A percentile compares a stretch with the other conserved stretches of the same genome.
Evolutionary conservation across 2,113 vertebrate species (phyloP).

Genomic region (Perccottus glenii): DNA sequence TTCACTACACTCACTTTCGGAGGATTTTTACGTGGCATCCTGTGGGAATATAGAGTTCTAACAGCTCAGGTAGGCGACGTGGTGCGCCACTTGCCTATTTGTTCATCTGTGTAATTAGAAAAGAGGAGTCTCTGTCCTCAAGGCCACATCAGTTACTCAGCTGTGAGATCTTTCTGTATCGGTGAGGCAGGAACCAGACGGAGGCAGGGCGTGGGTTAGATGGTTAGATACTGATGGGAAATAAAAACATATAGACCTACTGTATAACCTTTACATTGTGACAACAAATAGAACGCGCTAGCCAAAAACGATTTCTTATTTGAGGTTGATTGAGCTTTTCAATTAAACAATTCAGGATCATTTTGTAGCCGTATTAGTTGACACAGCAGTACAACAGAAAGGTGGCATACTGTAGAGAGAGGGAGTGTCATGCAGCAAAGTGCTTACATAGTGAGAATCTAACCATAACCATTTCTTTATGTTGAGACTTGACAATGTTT

Average conservation of each 20-base stretch:
- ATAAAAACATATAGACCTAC: neutral
- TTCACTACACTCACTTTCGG: neutral
- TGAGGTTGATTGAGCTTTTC: conserved; percentile 8
- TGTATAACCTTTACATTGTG: neutral
- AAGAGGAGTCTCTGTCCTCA: conserved; percentile 8
- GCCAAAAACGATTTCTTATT: neutral
- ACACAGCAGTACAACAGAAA: neutral
- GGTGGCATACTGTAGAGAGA: neutral
- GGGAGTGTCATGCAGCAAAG: neutral
- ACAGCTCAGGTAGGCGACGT: neutral
- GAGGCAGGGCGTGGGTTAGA: neutral
- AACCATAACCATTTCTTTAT: neutral
- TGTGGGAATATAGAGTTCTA: neutral
- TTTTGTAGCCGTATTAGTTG: conserved; percentile 1
- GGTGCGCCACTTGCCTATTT: neutral
- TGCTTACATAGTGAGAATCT: neutral
- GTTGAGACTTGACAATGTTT: neutral
- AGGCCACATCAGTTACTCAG: conserved; percentile 1
- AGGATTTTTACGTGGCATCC: neutral
- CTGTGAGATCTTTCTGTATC: conserved; percentile 1
- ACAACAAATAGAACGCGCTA: neutral
- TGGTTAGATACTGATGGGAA: neutral
- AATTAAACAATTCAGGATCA: neutral
- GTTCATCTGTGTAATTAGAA: conserved; percentile 31
- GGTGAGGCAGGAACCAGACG: neutral